These are phyloP conservation scores for Epinotia ramella DNA, from an alignment of 2,888 invertebrate genomes.

Conservation along the genomic window DNA sequence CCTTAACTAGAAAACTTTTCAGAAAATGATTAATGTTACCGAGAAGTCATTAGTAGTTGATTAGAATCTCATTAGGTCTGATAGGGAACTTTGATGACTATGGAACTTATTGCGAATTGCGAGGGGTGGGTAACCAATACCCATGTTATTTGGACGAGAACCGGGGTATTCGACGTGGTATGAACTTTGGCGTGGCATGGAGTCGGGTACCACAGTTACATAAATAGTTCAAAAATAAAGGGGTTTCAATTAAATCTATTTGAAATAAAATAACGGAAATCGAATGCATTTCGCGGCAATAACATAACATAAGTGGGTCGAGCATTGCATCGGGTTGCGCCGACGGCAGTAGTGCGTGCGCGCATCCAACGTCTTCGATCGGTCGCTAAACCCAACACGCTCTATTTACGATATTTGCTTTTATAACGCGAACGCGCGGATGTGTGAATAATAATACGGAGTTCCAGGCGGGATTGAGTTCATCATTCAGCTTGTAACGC, in stretches of 20 bases:
- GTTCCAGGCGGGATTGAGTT: constrained; percentile 13
- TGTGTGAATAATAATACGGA: constrained; percentile 41
- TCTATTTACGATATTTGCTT: constrained; percentile 68
- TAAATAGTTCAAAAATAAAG: neutral
- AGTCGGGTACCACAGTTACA: neutral
- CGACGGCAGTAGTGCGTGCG: constrained; percentile 68
- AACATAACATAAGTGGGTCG: constrained; percentile 74
- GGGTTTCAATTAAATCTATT: neutral
- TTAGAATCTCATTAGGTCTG: too few relatives aligned
- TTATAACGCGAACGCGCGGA: constrained; percentile 48
- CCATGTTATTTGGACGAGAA: neutral
- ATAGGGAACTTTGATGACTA: neutral
- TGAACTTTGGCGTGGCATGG: neutral
- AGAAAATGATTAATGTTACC: too few relatives aligned
- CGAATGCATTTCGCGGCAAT: constrained; percentile 59
- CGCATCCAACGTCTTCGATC: constrained; percentile 71
- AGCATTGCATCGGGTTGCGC: constrained; percentile 77
- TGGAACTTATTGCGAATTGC: neutral
- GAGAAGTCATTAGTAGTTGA: too few relatives aligned
- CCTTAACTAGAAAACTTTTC: too few relatives aligned
- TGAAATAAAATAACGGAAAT: constrained; percentile 36
- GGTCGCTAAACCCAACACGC: constrained; percentile 74
- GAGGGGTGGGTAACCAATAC: neutral
- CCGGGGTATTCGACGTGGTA: neutral
- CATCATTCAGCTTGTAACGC: too few relatives aligned